Percentiles rank a stretch among this genome's conserved stretches.
Evolutionary conservation across 2,113 vertebrate genomes (phyloP).

Genomic region (Rousettus leschenaultii): DNA sequence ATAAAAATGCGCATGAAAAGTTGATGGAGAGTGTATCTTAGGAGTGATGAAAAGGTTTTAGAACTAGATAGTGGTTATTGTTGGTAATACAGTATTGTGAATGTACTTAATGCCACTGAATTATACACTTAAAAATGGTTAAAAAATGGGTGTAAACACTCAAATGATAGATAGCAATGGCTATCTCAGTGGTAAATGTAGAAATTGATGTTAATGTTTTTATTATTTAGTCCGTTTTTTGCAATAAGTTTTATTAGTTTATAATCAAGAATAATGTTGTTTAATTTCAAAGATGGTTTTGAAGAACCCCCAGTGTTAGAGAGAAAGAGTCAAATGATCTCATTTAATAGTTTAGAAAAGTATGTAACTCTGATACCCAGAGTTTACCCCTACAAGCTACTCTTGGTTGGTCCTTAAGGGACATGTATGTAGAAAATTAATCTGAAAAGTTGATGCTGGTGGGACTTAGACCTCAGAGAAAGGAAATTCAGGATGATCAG

Average conservation of each 20-base stretch:
- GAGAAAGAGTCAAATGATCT: background rate
- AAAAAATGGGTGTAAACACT: background rate
- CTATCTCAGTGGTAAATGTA: background rate
- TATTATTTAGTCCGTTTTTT: background rate
- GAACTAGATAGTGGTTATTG: background rate
- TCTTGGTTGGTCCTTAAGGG: background rate
- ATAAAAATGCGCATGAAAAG: constrained; percentile 12
- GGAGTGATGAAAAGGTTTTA: background rate
- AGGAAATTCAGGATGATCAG: background rate
- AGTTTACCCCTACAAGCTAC: background rate
- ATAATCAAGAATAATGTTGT: background rate
- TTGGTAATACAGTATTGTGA: background rate
- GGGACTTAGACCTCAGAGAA: background rate
- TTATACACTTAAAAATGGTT: background rate
- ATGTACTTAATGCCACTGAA: background rate
- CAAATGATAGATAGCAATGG: background rate
- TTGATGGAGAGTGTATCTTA: background rate
- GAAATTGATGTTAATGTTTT: constrained; percentile 2
- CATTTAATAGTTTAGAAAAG: constrained; percentile 3
- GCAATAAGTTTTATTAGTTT: background rate
- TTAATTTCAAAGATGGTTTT: background rate
- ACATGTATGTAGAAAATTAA: background rate
- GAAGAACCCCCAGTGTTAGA: background rate
- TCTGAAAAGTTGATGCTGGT: background rate
- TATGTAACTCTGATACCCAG: background rate